phyloP scores from a whole-genome alignment of 2,888 invertebrate species.

The Diaphora mendica region DNA sequence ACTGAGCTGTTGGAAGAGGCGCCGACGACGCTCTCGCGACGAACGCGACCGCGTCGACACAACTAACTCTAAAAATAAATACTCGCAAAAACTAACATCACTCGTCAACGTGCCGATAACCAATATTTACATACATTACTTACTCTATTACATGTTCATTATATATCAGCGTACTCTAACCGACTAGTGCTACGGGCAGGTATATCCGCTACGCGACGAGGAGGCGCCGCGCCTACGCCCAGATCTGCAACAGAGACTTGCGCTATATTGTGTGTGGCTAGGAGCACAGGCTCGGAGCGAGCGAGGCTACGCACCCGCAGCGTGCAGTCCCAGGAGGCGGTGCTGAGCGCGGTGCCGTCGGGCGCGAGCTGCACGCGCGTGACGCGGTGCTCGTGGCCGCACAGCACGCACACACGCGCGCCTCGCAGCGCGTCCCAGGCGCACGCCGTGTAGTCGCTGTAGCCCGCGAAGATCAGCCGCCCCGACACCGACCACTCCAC shows the following conservation, averaged over 20 bases:
- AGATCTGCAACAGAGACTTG: constrained; percentile 60
- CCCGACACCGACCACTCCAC: constrained; percentile 99
- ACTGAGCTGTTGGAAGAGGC: constrained; percentile 45
- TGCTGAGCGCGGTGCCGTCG: constrained; percentile 98
- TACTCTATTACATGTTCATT: constrained; percentile 26
- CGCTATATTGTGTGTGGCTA: no score
- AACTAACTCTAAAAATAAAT: constrained; percentile 51
- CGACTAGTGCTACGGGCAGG: constrained; percentile 42
- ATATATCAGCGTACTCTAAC: constrained; percentile 35
- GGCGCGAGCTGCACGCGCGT: constrained; percentile 97
- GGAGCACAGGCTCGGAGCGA: no score
- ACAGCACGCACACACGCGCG: constrained; percentile 94
- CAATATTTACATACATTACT: constrained; percentile 52
- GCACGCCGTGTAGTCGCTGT: constrained; percentile 99
- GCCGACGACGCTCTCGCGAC: constrained; percentile 41
- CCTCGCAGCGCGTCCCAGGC: constrained; percentile 99
- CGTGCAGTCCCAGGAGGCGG: constrained; percentile 95
- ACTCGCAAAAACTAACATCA: constrained; percentile 48
- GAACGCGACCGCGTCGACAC: constrained; percentile 34
- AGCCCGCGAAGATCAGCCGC: constrained; percentile 98
- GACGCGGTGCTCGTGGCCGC: constrained; percentile 98
- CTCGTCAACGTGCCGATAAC: constrained; percentile 39
- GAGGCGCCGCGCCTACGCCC: constrained; percentile 53
- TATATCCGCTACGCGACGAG: constrained; percentile 44
- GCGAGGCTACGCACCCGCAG: constrained; percentile 73